phyloP scores from a whole-genome alignment of 2,113 vertebrate genomes.

The Paracanthobrama guichenoti region DNA sequence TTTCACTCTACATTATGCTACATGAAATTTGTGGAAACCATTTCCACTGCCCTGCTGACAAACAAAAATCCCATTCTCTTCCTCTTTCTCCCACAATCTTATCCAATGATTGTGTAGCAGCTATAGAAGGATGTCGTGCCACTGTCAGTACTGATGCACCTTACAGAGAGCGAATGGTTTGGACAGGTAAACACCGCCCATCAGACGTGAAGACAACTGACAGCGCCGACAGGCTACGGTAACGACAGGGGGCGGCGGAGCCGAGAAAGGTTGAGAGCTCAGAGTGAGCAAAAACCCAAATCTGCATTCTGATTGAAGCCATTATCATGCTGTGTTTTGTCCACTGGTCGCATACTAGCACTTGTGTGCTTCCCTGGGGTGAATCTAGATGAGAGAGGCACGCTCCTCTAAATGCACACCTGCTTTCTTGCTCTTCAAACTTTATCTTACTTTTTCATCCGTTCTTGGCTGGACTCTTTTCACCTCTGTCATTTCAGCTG shows the following conservation, averaged over 20 bases:
- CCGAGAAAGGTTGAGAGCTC: neutral
- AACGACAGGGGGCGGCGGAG: neutral
- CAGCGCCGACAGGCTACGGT: neutral
- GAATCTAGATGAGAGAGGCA: slow-evolving; percentile 6
- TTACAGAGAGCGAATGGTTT: neutral
- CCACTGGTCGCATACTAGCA: neutral
- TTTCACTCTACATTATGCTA: neutral
- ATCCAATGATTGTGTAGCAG: slow-evolving; percentile 8
- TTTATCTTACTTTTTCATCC: neutral
- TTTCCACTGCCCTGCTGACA: neutral
- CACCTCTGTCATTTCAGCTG: neutral
- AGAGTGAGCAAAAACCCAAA: slow-evolving; percentile 18
- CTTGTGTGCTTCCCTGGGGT: neutral
- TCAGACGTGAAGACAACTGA: slow-evolving; percentile 21
- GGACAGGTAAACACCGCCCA: slow-evolving; percentile 14
- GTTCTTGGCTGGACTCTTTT: neutral
- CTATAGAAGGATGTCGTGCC: neutral
- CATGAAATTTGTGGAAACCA: neutral
- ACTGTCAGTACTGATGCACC: neutral
- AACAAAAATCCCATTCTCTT: neutral
- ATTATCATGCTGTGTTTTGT: slow-evolving; percentile 39
- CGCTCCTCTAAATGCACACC: neutral
- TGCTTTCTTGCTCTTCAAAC: neutral
- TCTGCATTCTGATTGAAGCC: slow-evolving; percentile 49
- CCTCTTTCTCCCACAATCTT: neutral